Evolutionary conservation across 2,113 vertebrate genomes (phyloP), one percentile per base, ranked within the genome.

Genomic region (Promerops cafer): DNA sequence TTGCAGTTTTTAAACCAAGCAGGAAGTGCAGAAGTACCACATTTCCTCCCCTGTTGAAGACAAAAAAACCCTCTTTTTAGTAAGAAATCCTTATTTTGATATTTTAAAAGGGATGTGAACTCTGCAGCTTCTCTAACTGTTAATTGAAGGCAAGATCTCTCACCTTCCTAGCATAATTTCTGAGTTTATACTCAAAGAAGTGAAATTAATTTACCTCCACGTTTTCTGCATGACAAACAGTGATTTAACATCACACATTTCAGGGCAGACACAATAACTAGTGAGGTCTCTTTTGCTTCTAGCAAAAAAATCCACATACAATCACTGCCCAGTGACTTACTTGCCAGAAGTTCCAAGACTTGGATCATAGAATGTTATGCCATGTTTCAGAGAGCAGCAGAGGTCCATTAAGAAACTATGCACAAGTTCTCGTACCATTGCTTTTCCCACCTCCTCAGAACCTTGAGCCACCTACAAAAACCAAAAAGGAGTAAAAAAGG

Each of bases 301-400:
- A 59, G 54, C 40, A 89, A 16, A 57, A 52, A 68, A n/a, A 31
- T 26, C 50, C 28, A n/a, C 1, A 3, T 1, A 16, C 15, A n/a
- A 2, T 11, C 9, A 27, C 16, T 42, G 30, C 26, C 10, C 27
- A 10, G 7, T 13, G 39, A 71, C 65, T 97, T 87, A 99, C 99
- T 98, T 98, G 95, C 98, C 98, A 18, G 97, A 97, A 39, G 99
- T 99, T 37, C 99, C 99, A 45, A 99, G 97, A 86, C 98, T 99
- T 11, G 98, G 95, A 50, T 99, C 99, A 47, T 99, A 97, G 89
- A 99, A 99, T 27, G 98, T 99, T 93, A 99, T 99, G 7, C 99
- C 99, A 23, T 99, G 98, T 93, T 99, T 99, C 60, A 99, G 97
- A 28, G 99, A 99, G 95, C 99, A 99, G 89, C 99, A 99, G 22